These are phyloP conservation scores for Psammodynastes pulverulentus DNA, from an alignment of 2,113 vertebrate species.

Conservation along the genomic window DNA sequence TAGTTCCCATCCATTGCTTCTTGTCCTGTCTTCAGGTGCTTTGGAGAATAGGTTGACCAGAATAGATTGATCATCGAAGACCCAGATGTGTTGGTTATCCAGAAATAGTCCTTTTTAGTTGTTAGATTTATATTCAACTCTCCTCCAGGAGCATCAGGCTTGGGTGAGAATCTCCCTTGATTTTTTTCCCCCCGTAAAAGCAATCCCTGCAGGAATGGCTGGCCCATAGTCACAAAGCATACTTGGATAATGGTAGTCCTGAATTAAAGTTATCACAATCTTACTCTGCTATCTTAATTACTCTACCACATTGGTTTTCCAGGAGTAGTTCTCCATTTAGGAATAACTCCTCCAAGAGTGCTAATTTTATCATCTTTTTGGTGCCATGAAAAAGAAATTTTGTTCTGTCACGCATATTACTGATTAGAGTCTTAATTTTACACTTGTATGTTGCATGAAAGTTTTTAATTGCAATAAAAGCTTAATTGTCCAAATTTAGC, in stretches of 20 bases:
- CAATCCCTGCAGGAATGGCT: background rate
- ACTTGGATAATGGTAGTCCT: background rate
- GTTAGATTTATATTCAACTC: background rate
- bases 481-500: background rate
- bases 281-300: background rate
- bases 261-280: background rate
- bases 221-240: background rate
- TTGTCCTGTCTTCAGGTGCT: background rate
- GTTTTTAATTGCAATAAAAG: background rate
- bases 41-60: background rate
- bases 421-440: background rate
- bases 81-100: background rate
- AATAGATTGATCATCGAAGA: background rate
- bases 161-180: background rate
- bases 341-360: background rate
- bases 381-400: background rate
- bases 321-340: background rate
- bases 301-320: background rate
- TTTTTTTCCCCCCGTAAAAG: background rate
- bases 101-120: background rate
- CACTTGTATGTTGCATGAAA: background rate
- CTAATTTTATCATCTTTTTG: background rate
- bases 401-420: background rate
- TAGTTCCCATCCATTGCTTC: background rate
- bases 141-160: background rate